Evolutionary conservation across 2,113 vertebrate species (phyloP).

Genomic region (Cercopithecus mona): DNA sequence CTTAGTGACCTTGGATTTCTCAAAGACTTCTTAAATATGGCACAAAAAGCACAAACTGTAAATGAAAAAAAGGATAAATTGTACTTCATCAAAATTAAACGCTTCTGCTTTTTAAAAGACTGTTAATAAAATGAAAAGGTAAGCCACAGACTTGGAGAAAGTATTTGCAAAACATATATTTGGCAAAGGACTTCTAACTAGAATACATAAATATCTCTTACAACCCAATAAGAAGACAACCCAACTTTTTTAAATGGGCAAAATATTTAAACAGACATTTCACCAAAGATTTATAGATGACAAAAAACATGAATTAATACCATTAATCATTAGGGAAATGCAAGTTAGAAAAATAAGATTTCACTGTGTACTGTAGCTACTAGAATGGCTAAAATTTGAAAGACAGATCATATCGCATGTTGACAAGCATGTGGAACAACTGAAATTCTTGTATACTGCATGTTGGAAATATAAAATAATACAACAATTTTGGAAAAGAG

Average conservation of each 20-base stretch:
- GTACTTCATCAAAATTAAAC: slow-evolving; percentile 8
- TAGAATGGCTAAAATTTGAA: slow-evolving; percentile 13
- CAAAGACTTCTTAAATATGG: background rate
- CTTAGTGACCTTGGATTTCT: background rate
- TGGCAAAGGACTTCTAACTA: background rate
- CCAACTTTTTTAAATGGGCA: background rate
- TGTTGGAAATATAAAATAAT: background rate
- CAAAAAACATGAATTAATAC: background rate
- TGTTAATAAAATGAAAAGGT: background rate
- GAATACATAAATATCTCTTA: background rate
- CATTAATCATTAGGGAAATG: background rate
- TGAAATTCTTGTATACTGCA: background rate
- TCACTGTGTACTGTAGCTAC: background rate
- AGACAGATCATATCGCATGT: background rate
- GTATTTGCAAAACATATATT: background rate
- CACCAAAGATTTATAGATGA: background rate
- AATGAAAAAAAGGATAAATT: background rate
- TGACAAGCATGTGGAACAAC: background rate
- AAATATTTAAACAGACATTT: background rate
- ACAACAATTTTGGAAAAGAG: background rate
- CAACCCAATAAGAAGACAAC: background rate
- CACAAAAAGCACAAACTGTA: background rate
- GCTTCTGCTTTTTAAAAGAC: background rate
- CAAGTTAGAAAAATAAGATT: background rate
- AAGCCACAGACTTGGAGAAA: background rate